These are phyloP conservation scores for Eidolon dupreanum DNA, from an alignment of 2,797 vertebrate genomes.

Conservation along the genomic window DNA sequence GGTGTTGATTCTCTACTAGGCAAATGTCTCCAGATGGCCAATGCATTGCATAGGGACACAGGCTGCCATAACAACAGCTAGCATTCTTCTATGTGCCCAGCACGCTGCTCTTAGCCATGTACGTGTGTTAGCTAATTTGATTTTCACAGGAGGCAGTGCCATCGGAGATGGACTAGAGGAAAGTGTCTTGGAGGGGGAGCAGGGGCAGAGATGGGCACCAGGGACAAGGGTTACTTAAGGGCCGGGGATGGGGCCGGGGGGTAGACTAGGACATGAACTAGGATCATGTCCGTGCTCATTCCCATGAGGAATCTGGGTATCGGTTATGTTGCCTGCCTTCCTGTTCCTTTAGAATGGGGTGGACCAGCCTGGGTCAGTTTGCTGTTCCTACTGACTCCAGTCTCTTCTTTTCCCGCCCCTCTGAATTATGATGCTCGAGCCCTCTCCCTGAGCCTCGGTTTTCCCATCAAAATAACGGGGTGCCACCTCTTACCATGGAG, in stretches of 20 bases:
- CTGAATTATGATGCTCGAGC: neutral
- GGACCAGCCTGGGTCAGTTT: too few species aligned
- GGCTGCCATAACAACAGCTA: neutral
- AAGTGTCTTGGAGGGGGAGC: neutral
- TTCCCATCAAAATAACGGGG: neutral
- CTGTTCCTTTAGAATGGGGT: neutral
- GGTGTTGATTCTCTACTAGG: neutral
- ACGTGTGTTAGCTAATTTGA: accelerated
- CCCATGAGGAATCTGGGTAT: neutral
- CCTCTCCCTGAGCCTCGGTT: accelerated
- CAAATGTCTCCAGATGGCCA: accelerated
- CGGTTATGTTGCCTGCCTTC: neutral
- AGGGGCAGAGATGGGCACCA: neutral
- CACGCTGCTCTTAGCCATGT: accelerated
- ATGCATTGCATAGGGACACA: accelerated
- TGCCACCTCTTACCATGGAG: neutral
- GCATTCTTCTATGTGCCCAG: accelerated
- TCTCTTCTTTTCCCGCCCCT: neutral
- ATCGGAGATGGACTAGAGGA: too few species aligned
- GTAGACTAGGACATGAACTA: neutral
- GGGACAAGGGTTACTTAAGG: too few species aligned
- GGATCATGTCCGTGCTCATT: accelerated
- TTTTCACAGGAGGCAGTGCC: neutral
- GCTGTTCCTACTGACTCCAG: accelerated
- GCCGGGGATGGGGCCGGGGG: neutral